Conservation (phyloP, 1,140 invertebrate species). For the Dendroctonus ponderosae region DNA sequence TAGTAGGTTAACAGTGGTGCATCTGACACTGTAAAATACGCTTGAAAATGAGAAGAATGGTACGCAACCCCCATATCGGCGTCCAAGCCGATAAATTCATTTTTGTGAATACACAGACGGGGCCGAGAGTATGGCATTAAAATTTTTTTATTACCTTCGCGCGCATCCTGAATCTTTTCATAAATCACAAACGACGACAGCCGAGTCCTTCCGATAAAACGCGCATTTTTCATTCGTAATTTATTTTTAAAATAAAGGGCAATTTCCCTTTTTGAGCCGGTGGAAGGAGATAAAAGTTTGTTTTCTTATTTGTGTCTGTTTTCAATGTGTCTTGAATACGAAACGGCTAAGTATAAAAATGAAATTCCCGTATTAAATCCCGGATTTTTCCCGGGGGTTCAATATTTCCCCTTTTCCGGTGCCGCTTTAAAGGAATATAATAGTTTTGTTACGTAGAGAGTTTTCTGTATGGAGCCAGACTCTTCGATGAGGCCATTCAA, state of each 20-base stretch:
- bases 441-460: not conserved
- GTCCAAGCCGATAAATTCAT: conserved; percentile 36
- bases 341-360: conserved; percentile 18
- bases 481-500: no score
- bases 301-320: conserved; percentile 27
- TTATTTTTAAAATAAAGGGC: conserved; percentile 31
- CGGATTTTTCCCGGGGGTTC: conserved; percentile 1
- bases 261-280: conserved; percentile 14
- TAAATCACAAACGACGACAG: conserved; percentile 37
- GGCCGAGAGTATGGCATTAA: conserved; percentile 38
- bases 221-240: conserved; percentile 32
- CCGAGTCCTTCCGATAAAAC: conserved; percentile 36
- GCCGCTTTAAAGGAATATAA: conserved; percentile 1
- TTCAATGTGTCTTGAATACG: conserved; percentile 17
- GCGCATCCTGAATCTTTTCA: conserved; percentile 24
- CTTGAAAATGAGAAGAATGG: conserved; percentile 24
- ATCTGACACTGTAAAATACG: not conserved
- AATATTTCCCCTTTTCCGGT: conserved; percentile 2
- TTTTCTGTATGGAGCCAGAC: not conserved
- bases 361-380: conserved; percentile 19
- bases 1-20: not conserved
- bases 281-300: conserved; percentile 26
- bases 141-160: conserved; percentile 36
- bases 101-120: conserved; percentile 37
- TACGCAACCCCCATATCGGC: conserved; percentile 37